phyloP scores from a whole-genome alignment of 2,888 invertebrate species.

The Ophion obscuratus region DNA sequence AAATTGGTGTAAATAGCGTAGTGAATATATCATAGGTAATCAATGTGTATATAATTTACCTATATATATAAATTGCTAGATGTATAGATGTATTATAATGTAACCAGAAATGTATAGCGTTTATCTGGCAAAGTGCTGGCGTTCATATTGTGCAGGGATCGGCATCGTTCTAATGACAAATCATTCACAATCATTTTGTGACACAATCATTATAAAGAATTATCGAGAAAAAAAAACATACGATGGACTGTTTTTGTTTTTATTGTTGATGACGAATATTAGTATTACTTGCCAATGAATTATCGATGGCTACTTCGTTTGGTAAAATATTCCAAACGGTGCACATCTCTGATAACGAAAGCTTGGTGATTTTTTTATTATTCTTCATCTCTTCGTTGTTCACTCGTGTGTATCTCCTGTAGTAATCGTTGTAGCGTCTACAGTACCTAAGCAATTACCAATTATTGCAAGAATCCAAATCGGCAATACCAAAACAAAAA shows the following conservation, averaged over 20 bases:
- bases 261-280: background rate
- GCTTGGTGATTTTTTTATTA: constrained; percentile 48
- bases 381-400: constrained; percentile 46
- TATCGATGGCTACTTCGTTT: background rate
- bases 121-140: constrained; percentile 24
- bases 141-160: background rate
- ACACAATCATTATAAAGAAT: background rate
- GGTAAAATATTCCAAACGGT: background rate
- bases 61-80: constrained; percentile 41
- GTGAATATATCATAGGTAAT: constrained; percentile 53
- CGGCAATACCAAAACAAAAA: constrained; percentile 54
- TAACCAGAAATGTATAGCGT: constrained; percentile 22
- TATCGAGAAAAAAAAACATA: background rate
- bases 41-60: constrained; percentile 46
- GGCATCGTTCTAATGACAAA: background rate
- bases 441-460: constrained; percentile 66
- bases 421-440: constrained; percentile 50
- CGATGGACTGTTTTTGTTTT: background rate
- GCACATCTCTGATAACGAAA: constrained; percentile 8
- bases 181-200: background rate
- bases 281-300: constrained; percentile 11
- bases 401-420: constrained; percentile 37
- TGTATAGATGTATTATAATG: constrained; percentile 46
- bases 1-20: constrained; percentile 71
- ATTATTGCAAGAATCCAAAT: constrained; percentile 65